Evolutionary conservation across 2,113 vertebrate species (phyloP).

Genomic region (Grammomys surdaster): DNA sequence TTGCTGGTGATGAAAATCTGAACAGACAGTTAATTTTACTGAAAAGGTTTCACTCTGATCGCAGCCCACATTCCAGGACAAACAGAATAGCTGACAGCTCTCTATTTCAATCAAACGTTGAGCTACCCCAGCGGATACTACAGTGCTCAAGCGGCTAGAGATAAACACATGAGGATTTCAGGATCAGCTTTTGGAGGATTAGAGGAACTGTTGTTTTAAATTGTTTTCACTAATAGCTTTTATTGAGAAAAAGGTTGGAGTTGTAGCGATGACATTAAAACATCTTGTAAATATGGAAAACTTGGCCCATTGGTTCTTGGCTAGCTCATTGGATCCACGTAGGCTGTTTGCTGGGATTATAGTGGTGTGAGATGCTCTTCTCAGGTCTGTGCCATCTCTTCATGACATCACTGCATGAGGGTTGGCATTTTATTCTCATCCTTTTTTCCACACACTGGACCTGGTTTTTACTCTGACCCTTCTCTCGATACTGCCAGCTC

Average conservation of each 20-base stretch:
- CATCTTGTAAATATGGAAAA: background rate
- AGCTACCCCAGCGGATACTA: background rate
- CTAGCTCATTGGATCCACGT: background rate
- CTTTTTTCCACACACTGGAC: background rate
- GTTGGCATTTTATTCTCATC: background rate
- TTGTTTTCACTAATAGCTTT: background rate
- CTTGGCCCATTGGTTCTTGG: background rate
- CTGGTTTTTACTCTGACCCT: background rate
- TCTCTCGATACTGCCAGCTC: fast-evolving
- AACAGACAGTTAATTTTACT: background rate
- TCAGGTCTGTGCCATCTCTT: fast-evolving
- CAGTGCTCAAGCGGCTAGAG: background rate
- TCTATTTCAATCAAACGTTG: background rate
- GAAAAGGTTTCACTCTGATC: background rate
- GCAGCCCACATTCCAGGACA: background rate
- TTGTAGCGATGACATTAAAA: background rate
- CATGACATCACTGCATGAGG: background rate
- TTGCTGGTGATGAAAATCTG: conserved; percentile 25
- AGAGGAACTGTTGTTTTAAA: background rate
- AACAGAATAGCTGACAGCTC: background rate
- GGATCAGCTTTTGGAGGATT: background rate
- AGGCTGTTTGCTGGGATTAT: background rate
- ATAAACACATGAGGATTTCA: background rate
- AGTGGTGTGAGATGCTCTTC: background rate
- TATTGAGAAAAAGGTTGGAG: background rate